Conservation (phyloP, 2,888 invertebrate genomes). For the Ornithoptera priamus region DNA sequence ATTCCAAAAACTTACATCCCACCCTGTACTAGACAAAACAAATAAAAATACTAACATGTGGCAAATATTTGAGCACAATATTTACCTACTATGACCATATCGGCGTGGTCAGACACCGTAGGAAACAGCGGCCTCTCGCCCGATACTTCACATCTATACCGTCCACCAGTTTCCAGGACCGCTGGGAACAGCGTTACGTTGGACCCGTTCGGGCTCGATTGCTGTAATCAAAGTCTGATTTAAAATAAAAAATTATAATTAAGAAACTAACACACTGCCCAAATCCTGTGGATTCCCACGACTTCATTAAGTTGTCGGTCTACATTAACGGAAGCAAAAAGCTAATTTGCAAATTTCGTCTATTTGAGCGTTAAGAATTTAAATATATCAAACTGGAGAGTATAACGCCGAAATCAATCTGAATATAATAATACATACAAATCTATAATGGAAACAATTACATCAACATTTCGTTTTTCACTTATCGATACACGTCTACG, state of each 20-base stretch:
- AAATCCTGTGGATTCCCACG: too few species aligned
- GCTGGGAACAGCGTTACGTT: constrained; percentile 84
- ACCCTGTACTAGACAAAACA: too few species aligned
- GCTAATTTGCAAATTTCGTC: too few species aligned
- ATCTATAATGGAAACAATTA: background rate
- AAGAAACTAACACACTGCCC: too few species aligned
- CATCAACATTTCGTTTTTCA: background rate
- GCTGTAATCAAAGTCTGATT: constrained; percentile 61
- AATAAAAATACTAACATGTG: too few species aligned
- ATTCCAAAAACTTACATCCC: too few species aligned
- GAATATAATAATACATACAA: background rate
- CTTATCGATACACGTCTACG: too few species aligned
- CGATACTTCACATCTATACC: constrained; percentile 89
- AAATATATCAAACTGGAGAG: too few species aligned
- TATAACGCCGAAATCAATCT: too few species aligned
- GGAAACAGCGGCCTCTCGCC: constrained; percentile 89
- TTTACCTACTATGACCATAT: constrained; percentile 88
- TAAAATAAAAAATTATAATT: background rate
- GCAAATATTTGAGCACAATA: background rate
- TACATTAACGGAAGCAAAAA: too few species aligned
- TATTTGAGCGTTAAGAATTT: too few species aligned
- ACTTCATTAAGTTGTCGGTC: too few species aligned
- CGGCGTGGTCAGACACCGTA: constrained; percentile 86
- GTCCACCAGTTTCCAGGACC: constrained; percentile 84
- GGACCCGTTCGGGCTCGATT: constrained; percentile 82